Base-by-base conservation (phyloP, 2,113 vertebrate species). In the Callorhinus ursinus region DNA sequence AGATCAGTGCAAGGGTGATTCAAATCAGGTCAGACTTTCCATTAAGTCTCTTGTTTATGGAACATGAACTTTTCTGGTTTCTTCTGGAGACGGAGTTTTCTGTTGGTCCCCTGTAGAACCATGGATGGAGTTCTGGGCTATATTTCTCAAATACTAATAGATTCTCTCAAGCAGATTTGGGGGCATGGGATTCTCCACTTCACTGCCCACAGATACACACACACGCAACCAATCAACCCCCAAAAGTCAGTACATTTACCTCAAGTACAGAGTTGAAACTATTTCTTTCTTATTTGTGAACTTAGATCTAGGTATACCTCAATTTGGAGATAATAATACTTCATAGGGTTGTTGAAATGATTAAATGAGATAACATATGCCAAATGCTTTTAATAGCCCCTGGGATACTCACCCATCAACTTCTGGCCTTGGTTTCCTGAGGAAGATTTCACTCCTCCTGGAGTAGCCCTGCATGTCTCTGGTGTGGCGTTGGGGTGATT, bases 251-350 rank as follows among this genome's bases (percentile, higher is more conserved):
- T 57, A 81, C 7, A 3, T 69, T 63, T 13, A 63, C 7, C 31
- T 89, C 51, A 72, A 65, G 9, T 82, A 16, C 14, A 65, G 59
- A 42, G 5, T 87, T 79, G 61, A 31, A 55, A n/a, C 33, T n/a
- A 22, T 94, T 65, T 95, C 15, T 95, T 95, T 51, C 76, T 53
- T 49, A 51, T 39, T 16, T 72, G 11, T 87, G 55, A 95, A 88
- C 24, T 63, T 72, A 67, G n/a, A 12, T 77, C 42, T 55, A 85
- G 67, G 26, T 16, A 31, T 5, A 59, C 12, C 7, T 5, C 19
- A 88, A 8, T 24, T 53, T 67, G 63, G 36, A 63, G 46, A 90
- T 33, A 74, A 31, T 31, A 84, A 22, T 53, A 46, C 21, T 65
- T 79, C 1, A 2, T 14, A 79, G 49, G 10, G 21, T 87, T 95